These are phyloP conservation scores for Lithophane leautieri DNA, from an alignment of 2,888 invertebrate species.

Conservation along the genomic window DNA sequence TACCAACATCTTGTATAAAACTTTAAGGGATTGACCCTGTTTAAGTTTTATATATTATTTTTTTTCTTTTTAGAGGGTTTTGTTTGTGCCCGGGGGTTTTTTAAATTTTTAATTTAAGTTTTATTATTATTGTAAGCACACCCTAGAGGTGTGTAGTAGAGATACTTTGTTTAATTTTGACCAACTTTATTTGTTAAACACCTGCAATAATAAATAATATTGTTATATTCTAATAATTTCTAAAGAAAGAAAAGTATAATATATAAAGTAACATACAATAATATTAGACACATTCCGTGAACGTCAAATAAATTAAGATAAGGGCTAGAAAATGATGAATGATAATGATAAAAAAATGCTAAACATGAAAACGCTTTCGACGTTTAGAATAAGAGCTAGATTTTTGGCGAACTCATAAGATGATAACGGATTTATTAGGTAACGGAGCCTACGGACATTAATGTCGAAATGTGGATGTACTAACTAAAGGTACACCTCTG, in stretches of 20 bases:
- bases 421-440: background rate
- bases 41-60: too few species aligned
- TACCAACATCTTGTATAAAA: too few species aligned
- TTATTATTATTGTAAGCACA: background rate
- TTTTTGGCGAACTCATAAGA: background rate
- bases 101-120: too few species aligned
- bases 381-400: background rate
- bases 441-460: too few species aligned
- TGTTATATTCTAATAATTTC: background rate
- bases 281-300: background rate
- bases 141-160: too few species aligned
- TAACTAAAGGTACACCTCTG: too few species aligned
- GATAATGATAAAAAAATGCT: background rate
- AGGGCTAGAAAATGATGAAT: background rate
- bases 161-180: too few species aligned
- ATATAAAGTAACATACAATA: too few species aligned
- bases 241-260: background rate
- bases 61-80: too few species aligned
- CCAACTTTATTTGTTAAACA: background rate
- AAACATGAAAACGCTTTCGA: background rate
- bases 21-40: too few species aligned
- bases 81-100: too few species aligned
- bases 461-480: too few species aligned
- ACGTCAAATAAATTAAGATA: background rate
- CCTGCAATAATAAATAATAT: background rate